These are phyloP conservation scores for Drosophila ficusphila DNA, from an alignment of 1,140 invertebrate species.

Conservation along the genomic window DNA sequence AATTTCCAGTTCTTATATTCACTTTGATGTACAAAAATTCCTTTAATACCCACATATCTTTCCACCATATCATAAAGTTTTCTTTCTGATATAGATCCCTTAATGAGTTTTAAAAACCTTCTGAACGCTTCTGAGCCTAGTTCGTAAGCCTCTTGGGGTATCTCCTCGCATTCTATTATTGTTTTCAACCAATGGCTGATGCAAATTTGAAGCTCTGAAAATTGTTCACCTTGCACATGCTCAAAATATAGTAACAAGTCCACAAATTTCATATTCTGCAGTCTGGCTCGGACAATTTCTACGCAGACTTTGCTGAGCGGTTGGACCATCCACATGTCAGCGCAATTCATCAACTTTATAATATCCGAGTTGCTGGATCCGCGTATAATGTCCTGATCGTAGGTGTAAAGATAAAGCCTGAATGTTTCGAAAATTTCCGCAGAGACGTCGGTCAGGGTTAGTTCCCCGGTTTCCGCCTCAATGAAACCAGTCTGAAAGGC, in stretches of 20 bases:
- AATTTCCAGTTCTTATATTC: slow-evolving; percentile 5
- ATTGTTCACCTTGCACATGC: too few relatives aligned
- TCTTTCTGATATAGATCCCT: not conserved
- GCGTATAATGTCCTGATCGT: not conserved
- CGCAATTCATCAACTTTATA: not conserved
- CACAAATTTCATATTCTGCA: not conserved
- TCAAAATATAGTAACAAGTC: slow-evolving; percentile 12
- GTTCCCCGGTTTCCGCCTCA: not conserved
- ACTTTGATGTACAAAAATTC: not conserved
- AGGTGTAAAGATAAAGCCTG: slow-evolving; percentile 10
- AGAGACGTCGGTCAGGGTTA: not conserved
- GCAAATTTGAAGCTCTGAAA: too few relatives aligned
- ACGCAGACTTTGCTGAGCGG: not conserved
- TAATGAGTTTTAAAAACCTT: not conserved
- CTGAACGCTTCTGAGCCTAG: slow-evolving; percentile 12
- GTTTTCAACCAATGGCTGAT: too few relatives aligned
- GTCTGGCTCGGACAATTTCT: not conserved
- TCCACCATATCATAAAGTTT: not conserved
- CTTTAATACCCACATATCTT: slow-evolving; percentile 7
- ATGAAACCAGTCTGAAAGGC: slow-evolving; percentile 14
- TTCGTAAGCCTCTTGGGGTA: not conserved
- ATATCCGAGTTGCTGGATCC: not conserved
- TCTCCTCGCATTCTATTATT: too few relatives aligned
- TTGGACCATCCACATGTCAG: slow-evolving; percentile 6
- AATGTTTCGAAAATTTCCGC: slow-evolving; percentile 15